These are phyloP conservation scores for Reticulitermes speratus DNA, from an alignment of 1,140 invertebrate species.

Conservation along the genomic window DNA sequence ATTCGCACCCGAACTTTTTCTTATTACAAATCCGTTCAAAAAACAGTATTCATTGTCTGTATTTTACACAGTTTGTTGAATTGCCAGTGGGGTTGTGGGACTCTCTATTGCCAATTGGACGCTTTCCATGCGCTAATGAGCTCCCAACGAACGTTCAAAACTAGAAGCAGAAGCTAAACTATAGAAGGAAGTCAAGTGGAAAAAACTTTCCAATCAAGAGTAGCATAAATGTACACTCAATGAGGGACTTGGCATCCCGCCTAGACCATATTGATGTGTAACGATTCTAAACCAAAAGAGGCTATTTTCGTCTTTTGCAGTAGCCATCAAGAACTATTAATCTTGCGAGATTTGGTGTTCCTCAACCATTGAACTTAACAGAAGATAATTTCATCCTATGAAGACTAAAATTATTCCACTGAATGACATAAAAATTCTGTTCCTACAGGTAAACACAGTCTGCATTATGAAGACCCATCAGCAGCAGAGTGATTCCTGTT, in stretches of 20 bases:
- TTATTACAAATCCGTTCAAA: background rate
- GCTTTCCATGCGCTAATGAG: conserved; percentile 30
- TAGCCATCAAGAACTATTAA: background rate
- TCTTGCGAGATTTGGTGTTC: too few relatives aligned
- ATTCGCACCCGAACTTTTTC: background rate
- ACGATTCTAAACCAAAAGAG: background rate
- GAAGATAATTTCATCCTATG: too few relatives aligned
- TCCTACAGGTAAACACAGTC: too few relatives aligned
- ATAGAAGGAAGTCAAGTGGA: background rate
- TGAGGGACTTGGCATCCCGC: background rate
- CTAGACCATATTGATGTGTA: background rate
- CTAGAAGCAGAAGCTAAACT: background rate
- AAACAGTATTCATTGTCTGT: background rate
- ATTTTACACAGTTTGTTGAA: background rate
- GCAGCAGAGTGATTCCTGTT: too few relatives aligned
- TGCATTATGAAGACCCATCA: too few relatives aligned
- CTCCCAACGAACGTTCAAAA: background rate
- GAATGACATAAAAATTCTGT: too few relatives aligned
- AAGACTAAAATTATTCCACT: too few relatives aligned
- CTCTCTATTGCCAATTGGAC: conserved; percentile 32
- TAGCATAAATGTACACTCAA: background rate
- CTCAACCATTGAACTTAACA: too few relatives aligned
- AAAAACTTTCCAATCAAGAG: background rate
- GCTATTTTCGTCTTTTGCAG: background rate
- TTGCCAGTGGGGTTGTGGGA: background rate